Evolutionary conservation across 2,797 vertebrate species (phyloP), one percentile per base, ranked within the genome.

Genomic region (Gorsachius magnificus): DNA sequence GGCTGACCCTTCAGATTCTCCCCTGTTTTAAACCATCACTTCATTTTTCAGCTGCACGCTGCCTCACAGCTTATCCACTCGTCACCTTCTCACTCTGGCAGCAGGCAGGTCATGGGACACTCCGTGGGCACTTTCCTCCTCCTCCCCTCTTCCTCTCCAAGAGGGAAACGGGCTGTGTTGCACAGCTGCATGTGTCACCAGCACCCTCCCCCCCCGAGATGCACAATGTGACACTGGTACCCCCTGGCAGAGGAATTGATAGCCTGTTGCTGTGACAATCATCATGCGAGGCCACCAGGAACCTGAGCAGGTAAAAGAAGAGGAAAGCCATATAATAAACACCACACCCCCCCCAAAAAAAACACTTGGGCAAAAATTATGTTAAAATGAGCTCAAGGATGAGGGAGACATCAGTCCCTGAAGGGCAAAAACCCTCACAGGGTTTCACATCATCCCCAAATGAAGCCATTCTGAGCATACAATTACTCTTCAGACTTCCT

Each of bases 1-100:
- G 71, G 35, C 66, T 91, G 80, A 51, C 83, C 68, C 66, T 70
- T 95, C 77, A 85, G 38, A 33, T 84, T 68, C 60, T 93, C 29
- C 18, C 14, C n/a, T 66, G 16, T 12, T 86, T 91, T 65, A 83
- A 83, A 72, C 16, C 35, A 11, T 84, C 83, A 74, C 56, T 84
- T 93, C 56, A 89, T 93, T 89, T 94, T 68, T 84, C 85, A 89
- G 89, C 69, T 87, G 43, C 38, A 50, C 0, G 0, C 68, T 90
- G 41, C 28, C 86, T 94, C 83, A 69, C 60, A 64, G 57, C 10
- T 78, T 74, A 54, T 53, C 83, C 51, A 66, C 72, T 28, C 64
- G 14, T 43, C 78, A 36, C 50, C 43, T 87, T 86, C 76, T 35
- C 84, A n/a, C 72, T 36, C 68, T 38, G 72, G 79, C 61, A 60